Base-by-base conservation (phyloP, 2,888 invertebrate species). In the Odontomyia ornata region DNA sequence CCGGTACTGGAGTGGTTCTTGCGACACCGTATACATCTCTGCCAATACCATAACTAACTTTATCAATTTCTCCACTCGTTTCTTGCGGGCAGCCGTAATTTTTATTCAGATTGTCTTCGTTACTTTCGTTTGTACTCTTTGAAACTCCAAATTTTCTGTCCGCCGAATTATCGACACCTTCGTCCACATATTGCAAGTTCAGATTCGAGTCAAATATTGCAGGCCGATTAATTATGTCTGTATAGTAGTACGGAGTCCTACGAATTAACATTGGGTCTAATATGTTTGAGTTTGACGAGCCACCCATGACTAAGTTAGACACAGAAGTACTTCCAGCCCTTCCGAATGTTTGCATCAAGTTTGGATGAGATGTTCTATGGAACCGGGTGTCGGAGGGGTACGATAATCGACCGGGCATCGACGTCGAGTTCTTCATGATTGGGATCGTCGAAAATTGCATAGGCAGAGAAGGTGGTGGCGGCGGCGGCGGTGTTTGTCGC, bases 181-280 rank as follows among this genome's bases (percentile, higher is more conserved):
- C 82, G 80, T 83, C 78, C 36, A 78, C 78, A 64, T 85, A 73
- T 25, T 75, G 80, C 72, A 86, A 82, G 82, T 86, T 86, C 79
- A 86, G 80, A 80, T 85, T 85, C 65, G 86, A 86, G 81, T 86
- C 86, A 77, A 86, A 86, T 60, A 86, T 83, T 11, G 85, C 82
- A 1, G 82, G 80, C 77, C 85, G 84, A 76, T 83, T 83, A 78
- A 85, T 80, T 64, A 86, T 81, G 79, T 86, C 86, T 78, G 86
- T 84, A 79, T 86, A 86, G 80, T 86, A 86, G 80, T 86, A 86
- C 62, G 86, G 85, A 75, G 85, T 85, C 67, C 83, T 57, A 21
- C 46, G 75, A 0, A 57, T 62, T 43, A 43, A 9, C 13, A 57
- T 76, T 3, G 3, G 18, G 21, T 77, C 77, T 13, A 28, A 15